phyloP scores from a whole-genome alignment of 2,888 invertebrate genomes.

The Drepanosiphum platanoidis region DNA sequence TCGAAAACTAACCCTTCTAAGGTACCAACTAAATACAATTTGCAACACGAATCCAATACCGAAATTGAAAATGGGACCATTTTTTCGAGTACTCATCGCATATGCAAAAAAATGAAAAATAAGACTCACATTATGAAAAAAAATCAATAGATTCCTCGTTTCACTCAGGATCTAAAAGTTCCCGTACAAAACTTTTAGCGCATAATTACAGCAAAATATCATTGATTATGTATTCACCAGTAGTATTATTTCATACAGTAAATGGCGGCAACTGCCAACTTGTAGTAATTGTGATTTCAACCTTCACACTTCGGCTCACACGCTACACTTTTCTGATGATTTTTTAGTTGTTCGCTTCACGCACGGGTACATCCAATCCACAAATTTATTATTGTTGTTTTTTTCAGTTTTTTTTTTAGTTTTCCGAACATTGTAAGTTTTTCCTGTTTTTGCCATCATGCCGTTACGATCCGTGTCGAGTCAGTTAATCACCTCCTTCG shows the following conservation, averaged over 20 bases:
- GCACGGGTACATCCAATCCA: conserved; percentile 40
- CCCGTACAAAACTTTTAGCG: background rate
- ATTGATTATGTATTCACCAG: background rate
- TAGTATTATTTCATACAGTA: conserved; percentile 18
- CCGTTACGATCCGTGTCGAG: conserved; percentile 7
- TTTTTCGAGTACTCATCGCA: no score
- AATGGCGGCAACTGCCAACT: conserved; percentile 18
- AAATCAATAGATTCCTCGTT: no score
- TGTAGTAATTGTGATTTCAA: conserved; percentile 33
- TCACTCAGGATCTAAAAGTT: no score
- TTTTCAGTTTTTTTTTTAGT: background rate
- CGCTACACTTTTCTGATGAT: conserved; percentile 39
- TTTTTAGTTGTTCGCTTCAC: conserved; percentile 50
- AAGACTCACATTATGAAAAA: no score
- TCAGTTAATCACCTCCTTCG: background rate
- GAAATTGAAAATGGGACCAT: no score
- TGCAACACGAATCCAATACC: no score
- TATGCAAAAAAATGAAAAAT: no score
- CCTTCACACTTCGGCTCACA: conserved; percentile 53
- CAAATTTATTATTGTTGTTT: conserved; percentile 30
- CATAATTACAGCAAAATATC: no score
- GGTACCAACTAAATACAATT: no score
- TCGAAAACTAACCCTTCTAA: no score
- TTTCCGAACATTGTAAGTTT: background rate
- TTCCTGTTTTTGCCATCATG: conserved; percentile 13